Percentiles rank a stretch among this genome's conserved stretches.
These are phyloP conservation scores for Encarsia formosa DNA, from an alignment of 2,888 invertebrate species.

Conservation along the genomic window DNA sequence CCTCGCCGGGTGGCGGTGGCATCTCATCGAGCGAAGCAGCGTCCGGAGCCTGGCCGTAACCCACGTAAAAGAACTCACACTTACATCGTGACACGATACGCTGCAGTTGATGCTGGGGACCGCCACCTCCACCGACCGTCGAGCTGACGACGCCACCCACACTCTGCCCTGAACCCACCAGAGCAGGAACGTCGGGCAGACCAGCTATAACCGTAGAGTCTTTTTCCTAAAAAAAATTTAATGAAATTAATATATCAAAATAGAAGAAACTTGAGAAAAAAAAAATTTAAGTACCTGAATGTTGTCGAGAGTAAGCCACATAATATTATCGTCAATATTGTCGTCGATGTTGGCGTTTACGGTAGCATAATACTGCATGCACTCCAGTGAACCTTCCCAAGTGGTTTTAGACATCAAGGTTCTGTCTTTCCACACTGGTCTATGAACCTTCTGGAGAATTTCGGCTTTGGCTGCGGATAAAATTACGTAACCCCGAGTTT, in stretches of 20 bases:
- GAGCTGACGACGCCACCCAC: slow-evolving; percentile 95
- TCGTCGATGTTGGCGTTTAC: slow-evolving; percentile 67
- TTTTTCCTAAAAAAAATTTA: slow-evolving; percentile 54
- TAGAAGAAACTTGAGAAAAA: neutral
- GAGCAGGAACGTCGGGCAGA: slow-evolving; percentile 79
- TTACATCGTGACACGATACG: slow-evolving; percentile 95
- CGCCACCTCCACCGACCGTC: slow-evolving; percentile 76
- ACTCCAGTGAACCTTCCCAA: slow-evolving; percentile 91
- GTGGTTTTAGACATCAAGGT: slow-evolving; percentile 90
- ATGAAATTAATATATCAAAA: neutral
- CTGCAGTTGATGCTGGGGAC: slow-evolving; percentile 69
- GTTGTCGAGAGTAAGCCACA: slow-evolving; percentile 93
- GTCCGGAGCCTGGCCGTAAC: slow-evolving; percentile 77
- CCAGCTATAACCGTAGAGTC: slow-evolving; percentile 74
- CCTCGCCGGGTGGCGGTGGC: slow-evolving; percentile 69
- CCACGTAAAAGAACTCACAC: slow-evolving; percentile 96
- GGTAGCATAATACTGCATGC: slow-evolving; percentile 99
- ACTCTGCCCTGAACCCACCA: slow-evolving; percentile 91
- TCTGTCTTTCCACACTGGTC: slow-evolving; percentile 83
- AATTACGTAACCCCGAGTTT: slow-evolving; percentile 95
- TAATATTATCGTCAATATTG: slow-evolving; percentile 73
- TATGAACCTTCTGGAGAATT: slow-evolving; percentile 83
- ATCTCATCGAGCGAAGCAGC: slow-evolving; percentile 61
- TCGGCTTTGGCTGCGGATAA: slow-evolving; percentile 94
- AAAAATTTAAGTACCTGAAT: slow-evolving; percentile 60